Percentiles rank a stretch among this genome's conserved stretches.
phyloP scores from a whole-genome alignment of 2,888 invertebrate species.

The Ochropleura plecta region DNA sequence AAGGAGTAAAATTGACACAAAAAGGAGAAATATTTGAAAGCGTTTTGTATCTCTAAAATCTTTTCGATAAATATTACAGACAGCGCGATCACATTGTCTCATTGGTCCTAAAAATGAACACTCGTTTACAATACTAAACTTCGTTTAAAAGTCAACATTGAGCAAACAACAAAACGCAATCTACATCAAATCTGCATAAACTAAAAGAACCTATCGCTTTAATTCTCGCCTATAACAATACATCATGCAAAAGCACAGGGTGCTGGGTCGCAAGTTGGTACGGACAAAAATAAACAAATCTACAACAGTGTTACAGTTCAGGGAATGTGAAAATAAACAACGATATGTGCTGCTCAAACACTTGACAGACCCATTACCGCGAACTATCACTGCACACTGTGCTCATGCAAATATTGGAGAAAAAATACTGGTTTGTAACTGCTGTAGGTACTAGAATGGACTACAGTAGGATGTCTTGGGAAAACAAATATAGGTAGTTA shows the following conservation, averaged over 20 bases:
- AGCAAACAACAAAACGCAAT: slow-evolving; percentile 1
- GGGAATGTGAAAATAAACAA: slow-evolving; percentile 81
- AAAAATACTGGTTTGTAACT: slow-evolving; percentile 23
- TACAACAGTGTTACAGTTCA: slow-evolving; percentile 71
- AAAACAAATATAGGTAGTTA: neutral
- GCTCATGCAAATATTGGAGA: slow-evolving; percentile 45
- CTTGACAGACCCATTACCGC: slow-evolving; percentile 85
- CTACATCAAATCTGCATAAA: slow-evolving; percentile 28
- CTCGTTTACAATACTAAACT: neutral
- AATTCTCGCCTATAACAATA: slow-evolving; percentile 42
- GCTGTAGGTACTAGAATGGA: neutral
- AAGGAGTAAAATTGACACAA: too few species aligned
- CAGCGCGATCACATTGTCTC: neutral
- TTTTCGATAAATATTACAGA: too few species aligned
- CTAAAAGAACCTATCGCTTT: slow-evolving; percentile 21
- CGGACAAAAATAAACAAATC: slow-evolving; percentile 76
- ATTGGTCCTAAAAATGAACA: neutral
- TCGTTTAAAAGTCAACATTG: neutral
- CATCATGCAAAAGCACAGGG: slow-evolving; percentile 45
- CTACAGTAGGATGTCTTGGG: neutral
- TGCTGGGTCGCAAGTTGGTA: slow-evolving; percentile 41
- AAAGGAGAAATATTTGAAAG: too few species aligned
- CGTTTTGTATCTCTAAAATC: too few species aligned
- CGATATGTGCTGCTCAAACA: slow-evolving; percentile 81
- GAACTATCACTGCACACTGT: slow-evolving; percentile 80